A percentile compares a stretch with the other conserved stretches of the same genome.
Evolutionary conservation across 1,140 invertebrate species (phyloP).

Genomic region (Leptinotarsa lineolata): DNA sequence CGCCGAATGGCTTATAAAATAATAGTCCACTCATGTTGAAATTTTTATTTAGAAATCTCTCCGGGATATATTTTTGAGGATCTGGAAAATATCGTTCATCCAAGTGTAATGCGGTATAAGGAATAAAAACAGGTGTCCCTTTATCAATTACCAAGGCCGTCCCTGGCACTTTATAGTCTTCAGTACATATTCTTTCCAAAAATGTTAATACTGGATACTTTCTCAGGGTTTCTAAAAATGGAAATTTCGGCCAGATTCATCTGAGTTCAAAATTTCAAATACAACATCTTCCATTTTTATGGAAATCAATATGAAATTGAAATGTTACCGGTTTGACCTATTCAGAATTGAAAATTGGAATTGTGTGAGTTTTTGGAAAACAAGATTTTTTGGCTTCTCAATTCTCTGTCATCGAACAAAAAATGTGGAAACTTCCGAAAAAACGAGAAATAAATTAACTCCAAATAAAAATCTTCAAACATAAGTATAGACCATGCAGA

Average conservation of each 20-base stretch:
- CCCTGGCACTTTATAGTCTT: constrained; percentile 51
- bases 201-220: constrained; percentile 55
- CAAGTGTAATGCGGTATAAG: constrained; percentile 52
- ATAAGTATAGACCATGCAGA: too few relatives aligned
- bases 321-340: too few relatives aligned
- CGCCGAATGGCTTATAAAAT: constrained; percentile 64
- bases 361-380: too few relatives aligned
- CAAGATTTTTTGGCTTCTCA: too few relatives aligned
- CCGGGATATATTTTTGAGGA: constrained; percentile 64
- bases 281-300: too few relatives aligned
- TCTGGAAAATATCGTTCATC: constrained; percentile 62
- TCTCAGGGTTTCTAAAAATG: constrained; percentile 56
- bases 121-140: constrained; percentile 51
- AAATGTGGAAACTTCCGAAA: too few relatives aligned
- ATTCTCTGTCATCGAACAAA: too few relatives aligned
- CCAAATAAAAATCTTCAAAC: too few relatives aligned
- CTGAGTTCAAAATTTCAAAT: too few relatives aligned
- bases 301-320: too few relatives aligned
- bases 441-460: too few relatives aligned
- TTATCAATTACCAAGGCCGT: constrained; percentile 53
- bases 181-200: constrained; percentile 44
- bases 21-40: constrained; percentile 55
- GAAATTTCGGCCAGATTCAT: neutral
- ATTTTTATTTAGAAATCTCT: constrained; percentile 56
- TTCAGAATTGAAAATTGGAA: too few relatives aligned